Conservation (phyloP, 2,888 invertebrate species). For the Allolobophora icterica region DNA sequence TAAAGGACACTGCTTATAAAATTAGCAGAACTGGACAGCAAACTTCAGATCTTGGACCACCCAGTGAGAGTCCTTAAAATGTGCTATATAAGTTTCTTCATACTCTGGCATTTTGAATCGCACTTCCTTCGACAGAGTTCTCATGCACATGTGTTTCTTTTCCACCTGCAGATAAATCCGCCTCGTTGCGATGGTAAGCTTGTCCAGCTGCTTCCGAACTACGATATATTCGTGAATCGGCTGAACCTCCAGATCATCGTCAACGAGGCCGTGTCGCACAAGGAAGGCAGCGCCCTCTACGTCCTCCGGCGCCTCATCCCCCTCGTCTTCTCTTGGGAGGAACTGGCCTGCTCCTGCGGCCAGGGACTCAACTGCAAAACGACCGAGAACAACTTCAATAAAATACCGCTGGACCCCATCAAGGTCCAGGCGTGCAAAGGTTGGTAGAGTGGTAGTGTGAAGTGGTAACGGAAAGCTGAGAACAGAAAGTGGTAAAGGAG, state of each 20-base stretch:
- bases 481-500: too few relatives aligned
- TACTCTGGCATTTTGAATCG: not conserved
- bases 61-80: too few relatives aligned
- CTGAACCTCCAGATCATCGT: conserved; percentile 42
- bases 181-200: conserved; percentile 36
- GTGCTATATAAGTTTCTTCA: not conserved
- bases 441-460: not conserved
- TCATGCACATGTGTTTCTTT: not conserved
- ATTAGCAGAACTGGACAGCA: too few relatives aligned
- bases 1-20: too few relatives aligned
- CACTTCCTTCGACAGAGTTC: too few relatives aligned
- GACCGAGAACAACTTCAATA: conserved; percentile 41
- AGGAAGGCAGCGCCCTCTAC: conserved; percentile 39
- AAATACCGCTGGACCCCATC: conserved; percentile 41
- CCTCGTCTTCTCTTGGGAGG: conserved; percentile 44
- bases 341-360: conserved; percentile 41
- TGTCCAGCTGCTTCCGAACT: conserved; percentile 43
- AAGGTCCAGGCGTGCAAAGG: conserved; percentile 43
- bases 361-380: conserved; percentile 44
- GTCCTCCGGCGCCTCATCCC: conserved; percentile 42
- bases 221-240: conserved; percentile 43
- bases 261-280: conserved; percentile 43
- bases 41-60: too few relatives aligned
- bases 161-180: not conserved
- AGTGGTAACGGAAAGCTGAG: too few relatives aligned